phyloP scores from a whole-genome alignment of 2,797 vertebrate genomes.

The Centroberyx gerrardi region DNA sequence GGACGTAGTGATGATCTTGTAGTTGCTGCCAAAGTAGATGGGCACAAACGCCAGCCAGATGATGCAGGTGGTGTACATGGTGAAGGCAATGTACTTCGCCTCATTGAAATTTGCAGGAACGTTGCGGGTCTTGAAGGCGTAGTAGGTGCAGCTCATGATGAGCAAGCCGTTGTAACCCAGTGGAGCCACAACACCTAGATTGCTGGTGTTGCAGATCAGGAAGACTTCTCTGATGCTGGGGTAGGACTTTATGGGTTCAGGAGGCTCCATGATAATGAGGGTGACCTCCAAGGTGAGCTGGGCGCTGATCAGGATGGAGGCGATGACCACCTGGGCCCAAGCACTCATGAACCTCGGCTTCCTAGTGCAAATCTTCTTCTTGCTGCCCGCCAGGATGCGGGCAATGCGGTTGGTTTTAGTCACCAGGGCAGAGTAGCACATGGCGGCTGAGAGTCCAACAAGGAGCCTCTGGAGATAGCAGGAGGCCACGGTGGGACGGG shows the following conservation, averaged over 20 bases:
- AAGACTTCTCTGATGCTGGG: constrained; percentile 97
- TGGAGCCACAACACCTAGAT: constrained; percentile 94
- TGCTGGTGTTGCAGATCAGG: constrained; percentile 99
- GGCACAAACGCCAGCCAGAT: constrained; percentile 99
- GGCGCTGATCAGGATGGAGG: constrained; percentile 93
- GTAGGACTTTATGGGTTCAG: constrained; percentile 94
- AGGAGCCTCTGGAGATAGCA: constrained; percentile 98
- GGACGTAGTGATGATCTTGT: constrained; percentile 99
- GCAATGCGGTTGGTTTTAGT: constrained; percentile 99
- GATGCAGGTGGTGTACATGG: constrained; percentile 99
- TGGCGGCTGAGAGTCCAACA: constrained; percentile 96
- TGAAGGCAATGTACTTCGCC: constrained; percentile 99
- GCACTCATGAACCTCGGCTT: constrained; percentile 99
- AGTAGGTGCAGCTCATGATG: constrained; percentile 99
- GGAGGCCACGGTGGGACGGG: constrained; percentile 93
- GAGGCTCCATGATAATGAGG: constrained; percentile 95
- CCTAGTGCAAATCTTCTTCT: constrained; percentile 98
- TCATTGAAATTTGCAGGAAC: constrained; percentile 99
- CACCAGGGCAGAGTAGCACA: constrained; percentile 98
- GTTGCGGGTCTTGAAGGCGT: constrained; percentile 98
- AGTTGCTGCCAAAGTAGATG: constrained; percentile 99
- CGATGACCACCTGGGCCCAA: constrained; percentile 97
- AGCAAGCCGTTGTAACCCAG: constrained; percentile 97
- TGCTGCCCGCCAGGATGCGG: constrained; percentile 97
- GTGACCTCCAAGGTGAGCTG: constrained; percentile 95